phyloP scores from a whole-genome alignment of 2,797 vertebrate species.

The Furcifer pardalis region DNA sequence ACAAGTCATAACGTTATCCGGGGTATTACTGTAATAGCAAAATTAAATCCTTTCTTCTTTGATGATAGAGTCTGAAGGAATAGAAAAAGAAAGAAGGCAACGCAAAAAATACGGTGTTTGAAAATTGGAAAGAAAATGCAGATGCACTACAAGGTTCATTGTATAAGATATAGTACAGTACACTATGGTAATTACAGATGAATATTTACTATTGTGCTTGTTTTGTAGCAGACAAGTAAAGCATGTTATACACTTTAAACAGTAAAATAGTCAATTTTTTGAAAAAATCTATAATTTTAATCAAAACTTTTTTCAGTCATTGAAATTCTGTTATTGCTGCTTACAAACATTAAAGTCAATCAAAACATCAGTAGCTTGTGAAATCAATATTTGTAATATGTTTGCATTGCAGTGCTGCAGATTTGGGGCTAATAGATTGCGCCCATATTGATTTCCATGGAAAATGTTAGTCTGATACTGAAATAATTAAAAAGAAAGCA shows the following conservation, averaged over 20 bases:
- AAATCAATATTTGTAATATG: conserved; percentile 89
- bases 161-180: conserved; percentile 53
- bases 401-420: conserved; percentile 83
- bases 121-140: conserved; percentile 48
- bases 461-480: conserved; percentile 93
- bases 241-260: conserved; percentile 71
- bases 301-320: conserved; percentile 86
- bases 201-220: conserved; percentile 69
- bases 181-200: conserved; percentile 71
- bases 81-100: background rate
- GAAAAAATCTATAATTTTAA: conserved; percentile 87
- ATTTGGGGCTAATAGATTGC: conserved; percentile 92
- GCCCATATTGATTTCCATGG: conserved; percentile 93
- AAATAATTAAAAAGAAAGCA: conserved; percentile 82
- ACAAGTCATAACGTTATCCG: too few relatives aligned
- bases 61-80: background rate
- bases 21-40: too few relatives aligned
- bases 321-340: conserved; percentile 84
- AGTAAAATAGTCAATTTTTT: conserved; percentile 73
- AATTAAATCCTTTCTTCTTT: too few relatives aligned
- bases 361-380: conserved; percentile 80
- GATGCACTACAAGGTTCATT: conserved; percentile 55
- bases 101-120: background rate
- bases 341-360: conserved; percentile 85
- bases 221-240: conserved; percentile 71